Base-by-base conservation (phyloP, 2,888 invertebrate genomes). In the Drosophila mercatorum region DNA sequence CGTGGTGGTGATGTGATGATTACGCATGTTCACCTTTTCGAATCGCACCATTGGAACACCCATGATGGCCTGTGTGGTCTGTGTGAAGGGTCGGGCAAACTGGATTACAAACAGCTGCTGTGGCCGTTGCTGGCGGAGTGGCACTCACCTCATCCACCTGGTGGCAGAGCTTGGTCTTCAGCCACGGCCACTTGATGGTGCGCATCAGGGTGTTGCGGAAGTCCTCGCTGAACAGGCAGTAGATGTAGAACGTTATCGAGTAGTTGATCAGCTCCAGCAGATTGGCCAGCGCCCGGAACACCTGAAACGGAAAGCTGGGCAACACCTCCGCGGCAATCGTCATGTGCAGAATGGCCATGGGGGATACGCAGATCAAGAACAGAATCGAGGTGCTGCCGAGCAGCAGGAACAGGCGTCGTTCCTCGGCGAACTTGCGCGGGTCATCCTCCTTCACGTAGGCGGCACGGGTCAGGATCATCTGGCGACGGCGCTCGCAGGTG, bases 181-280 rank as follows among this genome's bases (percentile, higher is more conserved):
- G 81, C 93, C 94, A 94, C 2, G 94, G 94, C 93, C 95, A 94
- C 72, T 94, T 94, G 72, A 95, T 92, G n/a, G 95, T 95, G 38
- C 94, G 93, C 75, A 95, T 92, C 73, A 95, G 92, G 0, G 96
- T 96, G 85, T 95, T 95, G 41, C 96, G 94, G 91, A 96, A 96
- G 88, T 96, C 96, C 86, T 96, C 95, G 76, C 96, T 96, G 92
- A 96, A 96, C 68, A 96, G 94, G 91, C 96, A 96, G 93, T 96
- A 96, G 71, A 96, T 95, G 92, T 96, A 96, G 93, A 96, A 96
- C 43, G 96, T 96, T 73, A 96, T 94, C 40, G 96, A 96, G 92
- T 96, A 96, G 92, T 96, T 96, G 78, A 95, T 95, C 55, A 96
- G 94, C 93, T 96, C 96, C 90, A 96, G 93, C 40, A 96, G 93